Evolutionary conservation across 1,140 invertebrate species (phyloP), one percentile per base, ranked within the genome.

Genomic region (Eumeta japonica): DNA sequence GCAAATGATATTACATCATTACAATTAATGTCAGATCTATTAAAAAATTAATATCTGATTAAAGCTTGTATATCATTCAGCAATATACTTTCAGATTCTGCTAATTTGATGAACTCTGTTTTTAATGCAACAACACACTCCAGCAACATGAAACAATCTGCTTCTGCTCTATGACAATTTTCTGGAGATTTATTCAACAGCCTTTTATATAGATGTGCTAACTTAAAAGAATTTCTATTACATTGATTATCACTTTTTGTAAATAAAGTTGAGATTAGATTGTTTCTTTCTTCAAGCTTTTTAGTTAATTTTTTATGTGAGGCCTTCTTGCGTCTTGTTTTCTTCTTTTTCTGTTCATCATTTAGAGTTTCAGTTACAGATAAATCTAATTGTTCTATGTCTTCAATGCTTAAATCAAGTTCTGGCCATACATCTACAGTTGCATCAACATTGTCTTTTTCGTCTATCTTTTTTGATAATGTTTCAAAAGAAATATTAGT

Each of bases 101-200:
- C 74, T 71, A 77, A 82, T 19, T 73, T 52, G 0, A 81, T 39
- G 52, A 86, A 85, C 24, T 66, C 52, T 7, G 76, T 43, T 35
- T 76, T 76, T 15, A 77, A 67, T 3, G 67, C 62, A 28, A 70
- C 58, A 2, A 80, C 76, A 46, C 83, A 81, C 19, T 75, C 57
- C 11, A 81, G 55, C 10, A 85, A 58, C 57, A 72, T 77, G 7
- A 68, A 44, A 12, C 81, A 81, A 60, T 85, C 83, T 13, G 46
- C 58, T 56, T 85, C 83, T 5, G 83, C 81, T 37, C 58, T 66
- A 58, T 85, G 83, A 1, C 62, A 48, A 51, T 68, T 54, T 1
- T 30, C 12, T 3, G 74, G 52, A n/a, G 63, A 43, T 24, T 55
- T 62, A 5, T 70, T 62, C 12, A 80, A 68, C 9, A 81, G 50